Conservation (phyloP, 92 coral and sea anemone genomes). For the Metridium senile region DNA sequence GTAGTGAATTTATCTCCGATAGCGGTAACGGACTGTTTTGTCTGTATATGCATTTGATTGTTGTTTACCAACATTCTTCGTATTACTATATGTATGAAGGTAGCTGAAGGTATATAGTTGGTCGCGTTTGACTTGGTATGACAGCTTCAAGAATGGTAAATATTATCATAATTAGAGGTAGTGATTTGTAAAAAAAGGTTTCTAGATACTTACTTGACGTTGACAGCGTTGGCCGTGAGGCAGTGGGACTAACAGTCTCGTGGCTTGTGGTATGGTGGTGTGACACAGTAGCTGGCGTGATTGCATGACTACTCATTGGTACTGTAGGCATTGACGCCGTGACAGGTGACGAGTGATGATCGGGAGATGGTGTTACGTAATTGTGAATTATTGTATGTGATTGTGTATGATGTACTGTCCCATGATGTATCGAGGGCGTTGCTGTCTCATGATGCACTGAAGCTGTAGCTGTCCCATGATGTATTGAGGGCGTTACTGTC, state of each 20-base stretch:
- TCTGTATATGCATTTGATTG: too few relatives aligned
- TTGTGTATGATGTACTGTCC: background rate
- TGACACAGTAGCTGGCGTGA: background rate
- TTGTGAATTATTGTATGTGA: background rate
- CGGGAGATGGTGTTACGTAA: background rate
- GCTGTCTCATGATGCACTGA: background rate
- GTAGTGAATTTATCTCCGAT: too few relatives aligned
- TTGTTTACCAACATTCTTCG: too few relatives aligned
- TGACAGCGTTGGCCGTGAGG: background rate
- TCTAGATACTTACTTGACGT: background rate
- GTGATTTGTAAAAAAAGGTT: too few relatives aligned
- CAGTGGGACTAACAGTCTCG: background rate
- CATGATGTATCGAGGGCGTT: background rate
- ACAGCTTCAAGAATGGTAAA: too few relatives aligned
- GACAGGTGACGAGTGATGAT: background rate
- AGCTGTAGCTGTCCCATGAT: conserved; percentile 1
- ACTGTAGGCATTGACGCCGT: background rate
- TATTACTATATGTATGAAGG: too few relatives aligned
- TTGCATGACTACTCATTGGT: background rate
- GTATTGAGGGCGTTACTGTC: background rate
- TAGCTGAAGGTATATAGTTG: too few relatives aligned
- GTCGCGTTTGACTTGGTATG: too few relatives aligned
- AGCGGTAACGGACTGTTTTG: too few relatives aligned
- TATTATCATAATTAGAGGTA: too few relatives aligned
- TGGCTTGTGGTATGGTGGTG: background rate